A percentile compares a stretch with the other conserved stretches of the same genome.
Evolutionary conservation across 2,797 vertebrate species (phyloP).

Genomic region (Sebastes cheni): DNA sequence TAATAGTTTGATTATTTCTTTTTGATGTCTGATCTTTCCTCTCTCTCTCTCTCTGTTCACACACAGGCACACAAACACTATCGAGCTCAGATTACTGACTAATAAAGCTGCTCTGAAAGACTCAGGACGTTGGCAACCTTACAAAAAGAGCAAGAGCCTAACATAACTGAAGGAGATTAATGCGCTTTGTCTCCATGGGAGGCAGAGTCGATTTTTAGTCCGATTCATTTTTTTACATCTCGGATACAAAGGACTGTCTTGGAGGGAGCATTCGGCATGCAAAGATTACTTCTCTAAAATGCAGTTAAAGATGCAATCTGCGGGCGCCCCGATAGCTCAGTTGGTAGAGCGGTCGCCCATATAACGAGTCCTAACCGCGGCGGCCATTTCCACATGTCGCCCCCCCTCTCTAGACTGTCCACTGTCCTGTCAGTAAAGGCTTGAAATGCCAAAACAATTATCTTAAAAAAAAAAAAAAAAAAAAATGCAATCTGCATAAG

Average conservation of each 20-base stretch:
- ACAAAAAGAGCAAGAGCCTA: slow-evolving; percentile 35
- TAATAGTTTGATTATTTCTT: background rate
- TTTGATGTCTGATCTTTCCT: background rate
- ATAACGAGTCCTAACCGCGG: no score
- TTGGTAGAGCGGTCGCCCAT: no score
- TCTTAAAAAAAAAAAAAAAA: no score
- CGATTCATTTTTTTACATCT: slow-evolving; percentile 23
- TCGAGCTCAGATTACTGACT: slow-evolving; percentile 27
- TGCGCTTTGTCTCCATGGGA: slow-evolving; percentile 1
- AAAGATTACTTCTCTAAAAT: no score
- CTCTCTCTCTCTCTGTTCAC: background rate
- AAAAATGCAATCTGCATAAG: no score
- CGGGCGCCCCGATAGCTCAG: no score
- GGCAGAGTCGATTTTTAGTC: slow-evolving; percentile 20
- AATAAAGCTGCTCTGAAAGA: slow-evolving; percentile 33
- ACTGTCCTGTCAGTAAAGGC: no score
- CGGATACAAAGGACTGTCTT: background rate
- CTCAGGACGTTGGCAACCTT: slow-evolving; percentile 9
- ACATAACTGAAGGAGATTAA: slow-evolving; percentile 32
- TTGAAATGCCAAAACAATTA: no score
- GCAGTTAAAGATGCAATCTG: no score
- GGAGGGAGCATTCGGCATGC: background rate
- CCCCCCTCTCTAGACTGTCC: no score
- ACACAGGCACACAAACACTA: background rate
- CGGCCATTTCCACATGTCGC: no score